Conservation (phyloP, 2,113 vertebrate species). For the Eurypyga helias region DNA sequence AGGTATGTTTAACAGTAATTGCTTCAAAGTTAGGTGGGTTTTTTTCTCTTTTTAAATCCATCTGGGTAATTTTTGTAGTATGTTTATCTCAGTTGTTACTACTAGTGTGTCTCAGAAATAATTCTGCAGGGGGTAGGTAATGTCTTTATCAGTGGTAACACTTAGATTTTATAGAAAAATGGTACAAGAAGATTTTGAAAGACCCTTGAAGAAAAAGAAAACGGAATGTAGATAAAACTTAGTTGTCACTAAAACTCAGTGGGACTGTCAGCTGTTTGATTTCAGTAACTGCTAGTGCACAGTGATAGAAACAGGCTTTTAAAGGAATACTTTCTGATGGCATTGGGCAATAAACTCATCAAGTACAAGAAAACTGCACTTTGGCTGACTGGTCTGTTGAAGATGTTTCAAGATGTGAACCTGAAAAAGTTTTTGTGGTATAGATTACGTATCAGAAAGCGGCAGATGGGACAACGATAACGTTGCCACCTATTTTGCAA, state of each 20-base stretch:
- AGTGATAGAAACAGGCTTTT: background rate
- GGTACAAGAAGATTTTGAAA: background rate
- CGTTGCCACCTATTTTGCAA: background rate
- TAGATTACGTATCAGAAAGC: background rate
- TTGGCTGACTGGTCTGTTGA: background rate
- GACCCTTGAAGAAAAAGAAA: background rate
- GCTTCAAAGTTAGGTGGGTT: background rate
- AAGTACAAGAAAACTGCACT: background rate
- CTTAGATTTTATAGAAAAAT: background rate
- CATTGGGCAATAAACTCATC: background rate
- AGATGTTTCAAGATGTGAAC: background rate
- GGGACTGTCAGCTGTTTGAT: background rate
- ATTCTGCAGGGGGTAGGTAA: background rate
- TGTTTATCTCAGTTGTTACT: background rate
- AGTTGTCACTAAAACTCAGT: background rate
- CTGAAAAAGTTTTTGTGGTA: background rate
- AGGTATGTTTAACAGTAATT: background rate
- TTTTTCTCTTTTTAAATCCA: background rate
- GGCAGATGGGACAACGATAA: background rate
- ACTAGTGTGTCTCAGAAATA: background rate
- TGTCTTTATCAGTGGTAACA: background rate
- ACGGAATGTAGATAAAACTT: background rate
- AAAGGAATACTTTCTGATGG: background rate
- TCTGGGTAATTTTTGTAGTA: background rate
- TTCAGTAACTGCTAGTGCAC: fast-evolving